Percentiles rank a stretch among this genome's conserved stretches.
phyloP scores from a whole-genome alignment of 1,140 invertebrate species.

The Parasteatoda tepidariorum region DNA sequence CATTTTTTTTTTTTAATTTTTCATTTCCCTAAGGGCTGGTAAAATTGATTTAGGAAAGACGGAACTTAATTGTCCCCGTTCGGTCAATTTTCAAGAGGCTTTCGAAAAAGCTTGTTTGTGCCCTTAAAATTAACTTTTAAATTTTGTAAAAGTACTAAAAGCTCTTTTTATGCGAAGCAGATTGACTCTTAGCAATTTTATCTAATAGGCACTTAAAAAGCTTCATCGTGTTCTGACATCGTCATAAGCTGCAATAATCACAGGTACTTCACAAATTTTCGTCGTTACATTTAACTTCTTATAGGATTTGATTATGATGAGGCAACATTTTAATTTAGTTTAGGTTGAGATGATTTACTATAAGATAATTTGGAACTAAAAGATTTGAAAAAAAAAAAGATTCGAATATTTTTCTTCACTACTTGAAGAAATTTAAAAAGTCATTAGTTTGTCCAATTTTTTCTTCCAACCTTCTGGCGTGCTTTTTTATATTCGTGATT shows the following conservation, averaged over 20 bases:
- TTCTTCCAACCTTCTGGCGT: too few relatives aligned
- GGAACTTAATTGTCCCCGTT: slow-evolving; percentile 16
- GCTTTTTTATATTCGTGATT: too few relatives aligned
- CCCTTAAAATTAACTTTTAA: slow-evolving; percentile 17
- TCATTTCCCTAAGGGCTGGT: neutral
- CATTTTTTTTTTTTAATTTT: slow-evolving; percentile 3
- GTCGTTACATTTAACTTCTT: too few relatives aligned
- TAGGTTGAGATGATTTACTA: too few relatives aligned
- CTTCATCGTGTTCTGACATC: neutral
- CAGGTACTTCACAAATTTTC: too few relatives aligned
- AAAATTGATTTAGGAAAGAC: slow-evolving; percentile 41
- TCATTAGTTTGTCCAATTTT: too few relatives aligned
- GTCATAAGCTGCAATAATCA: neutral
- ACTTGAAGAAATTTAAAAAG: too few relatives aligned
- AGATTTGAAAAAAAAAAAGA: too few relatives aligned
- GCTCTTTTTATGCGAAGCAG: neutral
- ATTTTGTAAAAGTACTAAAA: neutral
- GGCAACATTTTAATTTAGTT: too few relatives aligned
- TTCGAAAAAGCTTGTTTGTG: neutral
- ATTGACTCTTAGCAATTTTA: neutral
- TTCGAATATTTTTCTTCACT: too few relatives aligned
- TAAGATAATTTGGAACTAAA: too few relatives aligned
- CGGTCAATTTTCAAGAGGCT: neutral
- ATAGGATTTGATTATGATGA: too few relatives aligned
- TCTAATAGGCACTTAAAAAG: neutral